Evolutionary conservation across 1,140 invertebrate species (phyloP), one percentile per base, ranked within the genome.

Genomic region (Euura saliciscinereae): DNA sequence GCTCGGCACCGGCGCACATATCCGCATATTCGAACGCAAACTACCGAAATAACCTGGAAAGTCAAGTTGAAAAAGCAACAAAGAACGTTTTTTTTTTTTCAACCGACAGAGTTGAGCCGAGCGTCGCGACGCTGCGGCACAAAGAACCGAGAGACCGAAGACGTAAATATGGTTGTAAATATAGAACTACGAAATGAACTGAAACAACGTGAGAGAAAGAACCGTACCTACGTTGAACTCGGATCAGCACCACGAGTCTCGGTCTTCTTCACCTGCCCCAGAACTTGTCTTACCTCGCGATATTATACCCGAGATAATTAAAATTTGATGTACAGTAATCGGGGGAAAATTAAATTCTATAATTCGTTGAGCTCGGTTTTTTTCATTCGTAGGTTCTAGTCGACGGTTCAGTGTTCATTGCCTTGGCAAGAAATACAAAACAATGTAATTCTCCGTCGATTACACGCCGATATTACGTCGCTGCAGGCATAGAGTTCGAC

Each of bases 81-180:
- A 59, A 59, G 51, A 59, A 59, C 28, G 28, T 28, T 28, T 8
- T 6, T 59, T 59, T 59, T 59, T n/a, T 59, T 59, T 6, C 51
- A 28, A 28, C 28, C 28, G 28, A 28, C 28, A 28, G 28, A 28
- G 28, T 28, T 28, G 28, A 28, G 28, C 28, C 28, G 28, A 28
- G 28, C 28, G 28, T 28, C 28, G 28, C 28, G 28, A 28, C 28
- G 28, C 28, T 59, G 8, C 8, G 51, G 51, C 13, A 59, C 51
- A 59, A 59, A 59, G 51, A 59, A 59, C 10, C 51, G 10, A 8
- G 51, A 59, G 3, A 59, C 6, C 13, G 51, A 59, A n/a, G 51
- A 59, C 51, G 51, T 59, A 59, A 59, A 59, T 59, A 59, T 59
- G 51, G 51, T 8, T 59, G 13, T 59, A 59, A 59, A 59, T 59